Conservation (phyloP, 2,113 vertebrate genomes). For the Chlamydotis undulata region DNA sequence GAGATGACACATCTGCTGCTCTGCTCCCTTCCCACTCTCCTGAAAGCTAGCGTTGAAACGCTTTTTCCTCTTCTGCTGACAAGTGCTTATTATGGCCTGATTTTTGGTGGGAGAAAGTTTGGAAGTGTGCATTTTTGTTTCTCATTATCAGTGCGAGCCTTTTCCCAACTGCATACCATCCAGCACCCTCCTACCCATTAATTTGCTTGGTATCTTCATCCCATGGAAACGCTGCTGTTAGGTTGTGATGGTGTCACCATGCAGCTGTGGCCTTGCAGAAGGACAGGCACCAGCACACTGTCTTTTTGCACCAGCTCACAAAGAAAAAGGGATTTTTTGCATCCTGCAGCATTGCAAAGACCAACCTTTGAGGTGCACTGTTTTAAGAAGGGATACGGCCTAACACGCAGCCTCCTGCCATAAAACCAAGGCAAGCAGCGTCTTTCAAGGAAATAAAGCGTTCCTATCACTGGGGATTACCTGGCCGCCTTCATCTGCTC, state of each 20-base stretch:
- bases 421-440: background rate
- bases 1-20: conserved; percentile 6
- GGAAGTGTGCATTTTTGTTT: background rate
- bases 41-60: background rate
- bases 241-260: background rate
- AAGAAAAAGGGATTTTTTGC: background rate
- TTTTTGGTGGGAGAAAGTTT: background rate
- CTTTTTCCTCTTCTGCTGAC: background rate
- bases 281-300: background rate
- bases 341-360: background rate
- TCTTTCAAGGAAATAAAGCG: background rate
- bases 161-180: background rate
- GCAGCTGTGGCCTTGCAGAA: background rate
- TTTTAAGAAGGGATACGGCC: background rate
- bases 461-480: background rate
- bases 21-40: background rate
- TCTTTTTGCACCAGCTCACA: background rate
- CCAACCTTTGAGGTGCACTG: background rate
- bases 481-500: background rate
- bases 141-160: background rate
- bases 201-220: background rate
- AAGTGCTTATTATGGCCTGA: background rate
- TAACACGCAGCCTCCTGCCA: background rate
- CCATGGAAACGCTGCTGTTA: rapidly evolving
- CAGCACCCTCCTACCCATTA: background rate